Conservation (phyloP, 2,113 vertebrate genomes). For the Petrocephalus zakoni region DNA sequence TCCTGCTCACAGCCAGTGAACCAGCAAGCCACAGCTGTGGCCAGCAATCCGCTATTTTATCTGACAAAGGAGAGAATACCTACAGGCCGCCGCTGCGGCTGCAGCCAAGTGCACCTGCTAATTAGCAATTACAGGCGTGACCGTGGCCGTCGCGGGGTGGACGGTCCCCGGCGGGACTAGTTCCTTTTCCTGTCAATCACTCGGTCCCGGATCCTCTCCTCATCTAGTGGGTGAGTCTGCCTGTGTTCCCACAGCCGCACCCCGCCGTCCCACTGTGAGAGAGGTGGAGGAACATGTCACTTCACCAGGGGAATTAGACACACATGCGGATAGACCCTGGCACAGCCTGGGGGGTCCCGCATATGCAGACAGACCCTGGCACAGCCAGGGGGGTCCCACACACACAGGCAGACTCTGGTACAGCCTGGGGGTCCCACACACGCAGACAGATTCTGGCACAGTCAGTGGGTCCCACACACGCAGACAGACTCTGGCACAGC, state of each 20-base stretch:
- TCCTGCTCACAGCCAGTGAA: background rate
- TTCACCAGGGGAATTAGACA: background rate
- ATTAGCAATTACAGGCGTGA: background rate
- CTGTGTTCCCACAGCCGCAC: constrained; percentile 80
- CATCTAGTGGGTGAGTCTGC: constrained; percentile 70
- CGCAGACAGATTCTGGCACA: background rate
- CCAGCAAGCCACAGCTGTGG: background rate
- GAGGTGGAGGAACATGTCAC: background rate
- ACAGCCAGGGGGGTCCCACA: background rate
- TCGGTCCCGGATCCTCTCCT: constrained; percentile 49
- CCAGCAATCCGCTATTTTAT: background rate
- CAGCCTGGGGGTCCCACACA: background rate
- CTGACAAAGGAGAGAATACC: background rate
- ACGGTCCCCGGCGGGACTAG: background rate
- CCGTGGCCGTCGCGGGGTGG: background rate
- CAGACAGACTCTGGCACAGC: background rate
- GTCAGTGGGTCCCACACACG: background rate
- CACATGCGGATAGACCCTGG: background rate
- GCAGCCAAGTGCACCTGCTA: background rate
- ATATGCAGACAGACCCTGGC: background rate
- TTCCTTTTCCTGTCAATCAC: constrained; percentile 4
- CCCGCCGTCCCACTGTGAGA: constrained; percentile 77
- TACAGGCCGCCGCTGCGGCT: background rate
- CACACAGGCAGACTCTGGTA: background rate
- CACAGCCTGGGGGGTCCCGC: background rate